Conservation (phyloP, 2,797 vertebrate species). For the Gymnothorax javanicus region DNA sequence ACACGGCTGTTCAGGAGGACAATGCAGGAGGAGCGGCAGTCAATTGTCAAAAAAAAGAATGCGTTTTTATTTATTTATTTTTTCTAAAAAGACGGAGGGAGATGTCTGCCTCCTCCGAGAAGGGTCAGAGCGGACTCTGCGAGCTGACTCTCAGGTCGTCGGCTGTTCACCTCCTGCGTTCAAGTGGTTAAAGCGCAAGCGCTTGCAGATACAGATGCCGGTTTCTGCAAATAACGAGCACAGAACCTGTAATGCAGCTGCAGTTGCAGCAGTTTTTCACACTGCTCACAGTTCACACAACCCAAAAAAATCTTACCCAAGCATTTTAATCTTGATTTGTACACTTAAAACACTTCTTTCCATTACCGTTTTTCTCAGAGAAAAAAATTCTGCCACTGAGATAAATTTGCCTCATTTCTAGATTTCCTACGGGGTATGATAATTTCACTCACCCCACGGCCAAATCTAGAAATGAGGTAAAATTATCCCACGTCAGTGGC, state of each 20-base stretch:
- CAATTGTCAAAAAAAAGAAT: constrained; percentile 7
- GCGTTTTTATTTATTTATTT: background rate
- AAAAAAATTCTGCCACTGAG: no score
- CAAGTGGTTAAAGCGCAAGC: background rate
- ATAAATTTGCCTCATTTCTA: no score
- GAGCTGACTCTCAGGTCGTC: background rate
- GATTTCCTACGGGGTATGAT: no score
- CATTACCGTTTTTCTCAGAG: no score
- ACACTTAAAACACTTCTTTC: no score
- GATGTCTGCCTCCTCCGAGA: background rate
- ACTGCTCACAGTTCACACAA: background rate
- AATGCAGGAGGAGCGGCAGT: constrained; percentile 14
- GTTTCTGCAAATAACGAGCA: background rate
- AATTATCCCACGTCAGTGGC: no score
- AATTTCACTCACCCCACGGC: no score
- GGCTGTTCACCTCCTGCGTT: background rate
- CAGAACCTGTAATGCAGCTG: background rate
- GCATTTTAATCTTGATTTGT: no score
- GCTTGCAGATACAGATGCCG: background rate
- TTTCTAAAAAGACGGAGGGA: constrained; percentile 2
- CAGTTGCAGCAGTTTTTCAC: background rate
- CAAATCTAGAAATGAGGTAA: no score
- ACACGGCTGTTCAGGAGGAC: constrained; percentile 26
- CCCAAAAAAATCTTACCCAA: no score
- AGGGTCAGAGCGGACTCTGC: background rate